Conservation (phyloP, 2,888 invertebrate species). For the Eucera pruinosa region DNA sequence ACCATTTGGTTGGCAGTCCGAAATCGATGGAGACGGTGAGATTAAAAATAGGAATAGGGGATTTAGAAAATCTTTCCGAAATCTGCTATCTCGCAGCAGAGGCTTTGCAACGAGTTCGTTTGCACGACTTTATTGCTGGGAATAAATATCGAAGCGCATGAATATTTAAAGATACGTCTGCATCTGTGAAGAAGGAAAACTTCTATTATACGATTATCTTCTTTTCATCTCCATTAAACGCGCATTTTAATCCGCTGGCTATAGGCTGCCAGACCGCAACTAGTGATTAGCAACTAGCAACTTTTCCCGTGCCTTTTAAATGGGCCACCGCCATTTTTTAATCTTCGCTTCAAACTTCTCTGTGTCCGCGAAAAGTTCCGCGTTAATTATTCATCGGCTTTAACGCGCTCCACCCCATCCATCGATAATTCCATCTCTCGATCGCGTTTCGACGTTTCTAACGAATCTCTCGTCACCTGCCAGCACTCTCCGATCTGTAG, state of each 20-base stretch:
- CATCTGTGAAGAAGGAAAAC: conserved; percentile 51
- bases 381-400: conserved; percentile 64
- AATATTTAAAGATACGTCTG: conserved; percentile 72
- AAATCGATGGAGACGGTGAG: too few species aligned
- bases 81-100: too few species aligned
- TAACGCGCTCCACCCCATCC: conserved; percentile 12
- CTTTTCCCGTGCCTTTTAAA: conserved; percentile 59
- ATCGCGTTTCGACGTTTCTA: background rate
- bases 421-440: conserved; percentile 21
- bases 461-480: background rate
- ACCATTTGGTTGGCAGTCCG: too few species aligned
- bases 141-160: conserved; percentile 72
- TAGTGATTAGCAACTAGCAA: too few species aligned
- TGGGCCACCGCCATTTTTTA: conserved; percentile 49
- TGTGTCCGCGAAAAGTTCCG: conserved; percentile 31
- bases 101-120: conserved; percentile 34
- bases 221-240: conserved; percentile 70
- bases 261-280: conserved; percentile 50
- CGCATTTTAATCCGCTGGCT: conserved; percentile 71
- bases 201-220: conserved; percentile 68
- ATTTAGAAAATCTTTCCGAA: too few species aligned
- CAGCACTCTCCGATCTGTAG: too few species aligned
- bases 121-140: conserved; percentile 62
- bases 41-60: too few species aligned
- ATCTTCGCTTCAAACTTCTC: conserved; percentile 46